Conservation (phyloP, 2,113 vertebrate species). For the Panurus biarmicus region DNA sequence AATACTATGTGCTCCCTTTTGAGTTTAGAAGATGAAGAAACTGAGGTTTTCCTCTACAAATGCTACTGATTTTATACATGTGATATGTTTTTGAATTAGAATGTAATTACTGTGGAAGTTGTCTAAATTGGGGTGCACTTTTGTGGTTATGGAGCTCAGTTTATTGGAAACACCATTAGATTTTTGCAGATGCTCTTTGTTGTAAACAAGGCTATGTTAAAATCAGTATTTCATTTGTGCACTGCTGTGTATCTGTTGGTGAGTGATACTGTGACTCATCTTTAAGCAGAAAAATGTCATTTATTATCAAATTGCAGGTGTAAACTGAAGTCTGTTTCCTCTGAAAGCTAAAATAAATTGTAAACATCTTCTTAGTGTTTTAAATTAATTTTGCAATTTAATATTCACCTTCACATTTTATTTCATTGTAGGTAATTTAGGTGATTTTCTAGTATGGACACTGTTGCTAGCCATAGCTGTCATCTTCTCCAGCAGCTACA, state of each 20-base stretch:
- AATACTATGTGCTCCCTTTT: background rate
- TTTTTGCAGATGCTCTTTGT: background rate
- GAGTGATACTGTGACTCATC: background rate
- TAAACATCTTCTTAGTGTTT: background rate
- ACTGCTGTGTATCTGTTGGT: background rate
- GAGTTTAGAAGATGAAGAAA: background rate
- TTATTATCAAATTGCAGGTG: background rate
- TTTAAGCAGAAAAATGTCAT: background rate
- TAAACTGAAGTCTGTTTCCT: background rate
- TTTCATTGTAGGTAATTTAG: slow-evolving; percentile 31
- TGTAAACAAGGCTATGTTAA: background rate
- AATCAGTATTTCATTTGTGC: background rate
- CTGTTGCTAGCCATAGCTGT: slow-evolving; percentile 86
- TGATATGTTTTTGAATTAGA: background rate
- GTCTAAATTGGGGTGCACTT: accelerated
- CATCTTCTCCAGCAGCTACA: slow-evolving; percentile 97
- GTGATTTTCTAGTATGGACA: slow-evolving; percentile 78
- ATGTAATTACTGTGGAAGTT: background rate
- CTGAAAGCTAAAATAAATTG: background rate
- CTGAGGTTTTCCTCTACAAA: background rate
- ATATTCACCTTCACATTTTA: background rate
- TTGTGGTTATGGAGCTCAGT: background rate
- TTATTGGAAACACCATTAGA: background rate
- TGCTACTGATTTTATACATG: background rate
- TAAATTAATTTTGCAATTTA: background rate